Base-by-base conservation (phyloP, 2,888 invertebrate genomes). In the Tetragonisca angustula region DNA sequence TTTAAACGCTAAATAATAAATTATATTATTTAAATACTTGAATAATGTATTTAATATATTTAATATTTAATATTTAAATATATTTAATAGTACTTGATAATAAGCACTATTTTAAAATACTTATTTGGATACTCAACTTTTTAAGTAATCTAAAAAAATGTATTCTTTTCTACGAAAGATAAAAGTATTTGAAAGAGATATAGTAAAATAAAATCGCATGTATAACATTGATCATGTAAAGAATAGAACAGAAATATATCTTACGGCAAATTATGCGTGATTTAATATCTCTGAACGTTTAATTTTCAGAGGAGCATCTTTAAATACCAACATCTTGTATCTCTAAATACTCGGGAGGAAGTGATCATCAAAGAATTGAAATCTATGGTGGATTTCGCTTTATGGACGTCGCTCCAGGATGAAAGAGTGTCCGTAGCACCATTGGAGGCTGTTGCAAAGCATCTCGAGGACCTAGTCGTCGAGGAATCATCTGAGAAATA, bases 371-470 rank as follows among this genome's bases (percentile, higher is more conserved):
- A 97, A 92, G 97, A 97, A 94, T 95, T 97, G 86, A 97, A 97
- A 95, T 97, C 97, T 87, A 96, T 97, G 96, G 97, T 97, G 72
- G 97, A 97, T 91, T 96, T 97, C 89, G 97, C 97, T 2, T 95
- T 97, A 93, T 96, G 96, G 83, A 97, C 97, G 5, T 97, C 97
- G 0, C 95, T 97, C 68, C 97, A 97, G 94, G 97, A 97, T 92
- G 97, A 97, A 87, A 96, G 96, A 90, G 97, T 97, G 61, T 96
- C 96, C 83, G 96, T 97, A 72, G 96, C 96, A 54, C 97, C 97
- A 5, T 94, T 97, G 84, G 96, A 97, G 91, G 96, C 97, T 36
- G 96, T 97, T 32, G 97, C 97, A 5, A 96, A 96, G 90, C 95
- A 97, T 67, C 95, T 97, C 62, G 96, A 96, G 77, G 96, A 96